phyloP scores from a whole-genome alignment of 2,888 invertebrate genomes.

The Nephrotoma guestfalica region DNA sequence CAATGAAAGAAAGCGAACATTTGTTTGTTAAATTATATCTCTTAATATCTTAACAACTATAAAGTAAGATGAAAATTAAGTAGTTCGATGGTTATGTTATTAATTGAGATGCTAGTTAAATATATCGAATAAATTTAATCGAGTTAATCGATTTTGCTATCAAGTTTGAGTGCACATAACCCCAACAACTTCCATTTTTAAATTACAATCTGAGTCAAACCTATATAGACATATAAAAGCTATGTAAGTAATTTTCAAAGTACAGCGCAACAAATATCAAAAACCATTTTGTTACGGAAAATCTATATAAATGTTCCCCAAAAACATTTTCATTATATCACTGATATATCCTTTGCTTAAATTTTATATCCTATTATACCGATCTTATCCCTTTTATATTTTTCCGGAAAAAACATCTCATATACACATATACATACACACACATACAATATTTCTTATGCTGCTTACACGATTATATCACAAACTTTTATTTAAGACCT shows the following conservation, averaged over 20 bases:
- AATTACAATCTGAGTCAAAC: no score
- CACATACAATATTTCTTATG: neutral
- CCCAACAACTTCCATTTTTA: no score
- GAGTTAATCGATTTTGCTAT: no score
- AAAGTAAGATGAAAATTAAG: no score
- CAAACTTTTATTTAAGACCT: neutral
- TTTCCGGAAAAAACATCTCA: neutral
- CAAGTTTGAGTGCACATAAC: no score
- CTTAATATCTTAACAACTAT: no score
- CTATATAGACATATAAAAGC: no score
- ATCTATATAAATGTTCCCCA: neutral
- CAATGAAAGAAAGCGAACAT: no score
- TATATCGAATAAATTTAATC: no score
- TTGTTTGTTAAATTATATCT: no score
- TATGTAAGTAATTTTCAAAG: neutral
- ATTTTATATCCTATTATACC: neutral
- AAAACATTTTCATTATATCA: neutral
- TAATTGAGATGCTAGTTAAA: no score
- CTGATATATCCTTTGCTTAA: neutral
- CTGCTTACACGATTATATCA: neutral
- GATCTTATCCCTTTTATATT: neutral
- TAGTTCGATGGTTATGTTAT: no score
- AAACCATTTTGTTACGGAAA: neutral
- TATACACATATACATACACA: neutral
- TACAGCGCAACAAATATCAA: neutral